A percentile compares a stretch with the other conserved stretches of the same genome.
phyloP scores from a whole-genome alignment of 2,797 vertebrate genomes.

The Ceyx erithaca region DNA sequence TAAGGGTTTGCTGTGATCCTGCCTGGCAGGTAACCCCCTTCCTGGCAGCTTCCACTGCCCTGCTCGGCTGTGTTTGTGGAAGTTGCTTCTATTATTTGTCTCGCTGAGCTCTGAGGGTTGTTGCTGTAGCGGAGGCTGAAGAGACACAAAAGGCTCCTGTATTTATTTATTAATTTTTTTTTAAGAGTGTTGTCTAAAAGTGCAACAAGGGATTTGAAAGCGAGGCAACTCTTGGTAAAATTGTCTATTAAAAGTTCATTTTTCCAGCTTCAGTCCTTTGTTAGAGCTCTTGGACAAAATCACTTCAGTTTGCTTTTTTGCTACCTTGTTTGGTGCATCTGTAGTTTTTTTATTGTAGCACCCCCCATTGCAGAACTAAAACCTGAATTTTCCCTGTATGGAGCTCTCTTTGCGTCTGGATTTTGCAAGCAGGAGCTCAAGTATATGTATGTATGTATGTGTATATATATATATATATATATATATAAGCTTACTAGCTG shows the following conservation, averaged over 20 bases:
- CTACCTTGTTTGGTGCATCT: neutral
- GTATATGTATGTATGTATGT: too few species aligned
- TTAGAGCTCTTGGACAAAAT: neutral
- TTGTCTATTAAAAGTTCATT: neutral
- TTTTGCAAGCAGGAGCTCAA: neutral
- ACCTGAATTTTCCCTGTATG: neutral
- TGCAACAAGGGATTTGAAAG: neutral
- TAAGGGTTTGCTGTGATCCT: neutral
- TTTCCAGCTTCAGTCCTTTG: neutral
- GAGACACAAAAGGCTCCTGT: neutral
- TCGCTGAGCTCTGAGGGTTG: neutral
- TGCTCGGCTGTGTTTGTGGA: neutral
- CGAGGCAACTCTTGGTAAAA: neutral
- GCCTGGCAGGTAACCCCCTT: neutral
- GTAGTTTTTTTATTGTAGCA: neutral
- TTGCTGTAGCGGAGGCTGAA: neutral
- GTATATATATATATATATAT: fast-evolving
- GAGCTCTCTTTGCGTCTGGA: neutral
- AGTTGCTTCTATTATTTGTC: neutral
- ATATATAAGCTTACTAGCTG: neutral
- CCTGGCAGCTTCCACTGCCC: neutral
- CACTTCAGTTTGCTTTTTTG: neutral
- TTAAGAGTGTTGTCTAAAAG: neutral
- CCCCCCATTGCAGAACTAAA: neutral
- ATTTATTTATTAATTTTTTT: neutral